Base-by-base conservation (phyloP, 2,113 vertebrate genomes). In the Limnothrissa miodon region DNA sequence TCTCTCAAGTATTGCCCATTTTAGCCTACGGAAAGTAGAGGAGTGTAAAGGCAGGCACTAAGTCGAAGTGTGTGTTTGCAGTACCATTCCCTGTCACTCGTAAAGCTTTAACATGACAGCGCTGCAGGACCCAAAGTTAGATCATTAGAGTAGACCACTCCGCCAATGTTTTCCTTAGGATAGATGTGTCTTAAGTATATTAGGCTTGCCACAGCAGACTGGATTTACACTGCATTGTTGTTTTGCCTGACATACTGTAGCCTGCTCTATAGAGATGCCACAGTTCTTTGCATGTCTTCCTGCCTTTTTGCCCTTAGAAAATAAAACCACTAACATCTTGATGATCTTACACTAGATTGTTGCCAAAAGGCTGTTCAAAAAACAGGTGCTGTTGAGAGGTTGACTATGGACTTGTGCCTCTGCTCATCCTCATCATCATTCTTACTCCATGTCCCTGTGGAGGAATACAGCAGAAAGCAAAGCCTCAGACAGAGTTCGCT, bases 1-100 rank as follows among this genome's bases (percentile, higher is more conserved):
- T 80, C 74, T 88, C 85, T 45, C 29, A 56, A 70, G 48, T 78
- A 66, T 78, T 82, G 87, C 84, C 83, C 66, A 36, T 74, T 74
- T 36, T 13, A 74, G 66, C 66, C 4, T 74, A 29, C 36, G 66
- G 66, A 74, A 74, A 36, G n/a, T n/a, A n/a, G n/a, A n/a, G n/a
- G 66, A 36, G 66, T 15, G 29, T 29, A 1, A 33, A 74, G 66
- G 25, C 66, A 39, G 36, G 29, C 15, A 1, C 66, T 36, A 33
- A 17, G 29, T 74, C 10, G 1, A 36, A 17, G 33, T 36, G 9
- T 74, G 66, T 74, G 33, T 33, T 74, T 15, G 25, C 29, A 2
- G 66, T 13, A 5, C 25, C 62, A 9, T 36, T 33, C 29, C 4
- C 59, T 66, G 59, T 66, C 25, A 74, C 66, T 33, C 66, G 66